Evolutionary conservation across 2,113 vertebrate genomes (phyloP), one percentile per base, ranked within the genome.

Genomic region (Tenebrosternarchus preto): DNA sequence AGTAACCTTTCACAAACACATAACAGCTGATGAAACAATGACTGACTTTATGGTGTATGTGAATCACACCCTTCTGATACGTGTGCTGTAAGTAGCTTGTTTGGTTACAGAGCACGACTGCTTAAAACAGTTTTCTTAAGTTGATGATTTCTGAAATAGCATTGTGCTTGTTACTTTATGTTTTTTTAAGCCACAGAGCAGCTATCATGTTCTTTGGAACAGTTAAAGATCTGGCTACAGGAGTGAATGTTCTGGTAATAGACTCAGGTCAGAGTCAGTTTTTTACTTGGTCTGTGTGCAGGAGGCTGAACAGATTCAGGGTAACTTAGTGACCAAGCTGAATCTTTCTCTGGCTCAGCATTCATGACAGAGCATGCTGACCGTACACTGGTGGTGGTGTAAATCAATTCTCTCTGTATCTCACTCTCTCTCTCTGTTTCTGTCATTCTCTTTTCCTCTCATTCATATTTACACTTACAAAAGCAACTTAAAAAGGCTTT

Each of bases 311-410:
- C 68, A 64, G 80, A 80, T 80, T 27, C 55, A 46, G 59, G 75
- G 74, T 63, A 81, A 55, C 39, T 71, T 80, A 73, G 57, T 77
- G 53, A 73, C 73, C 59, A 60, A 15, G 36, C 56, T 78, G 63
- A 55, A 70, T 76, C 59, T 80, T 76, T 76, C 77, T 64, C 77
- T 39, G 19, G 29, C 77, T 77, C 33, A 63, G 43, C 31, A 57
- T 56, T 74, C 66, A 43, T 43, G 81, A 85, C 80, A 85, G 81
- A 59, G 27, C 77, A 63, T 56, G 27, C 57, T 85, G 77, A 78
- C 70, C 63, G 57, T 66, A 76, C 61, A 22, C 6, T 43, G 39
- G 6, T 43, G 39, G 39, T 43, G 39, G n/a, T 43, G 80, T 39
- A 24, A 53, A 55, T 59, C 75, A 53, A 71, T 50, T 64, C 80